A percentile compares a stretch with the other conserved stretches of the same genome.
These are phyloP conservation scores for Chloroclysta siterata DNA, from an alignment of 2,888 invertebrate species.

Conservation along the genomic window DNA sequence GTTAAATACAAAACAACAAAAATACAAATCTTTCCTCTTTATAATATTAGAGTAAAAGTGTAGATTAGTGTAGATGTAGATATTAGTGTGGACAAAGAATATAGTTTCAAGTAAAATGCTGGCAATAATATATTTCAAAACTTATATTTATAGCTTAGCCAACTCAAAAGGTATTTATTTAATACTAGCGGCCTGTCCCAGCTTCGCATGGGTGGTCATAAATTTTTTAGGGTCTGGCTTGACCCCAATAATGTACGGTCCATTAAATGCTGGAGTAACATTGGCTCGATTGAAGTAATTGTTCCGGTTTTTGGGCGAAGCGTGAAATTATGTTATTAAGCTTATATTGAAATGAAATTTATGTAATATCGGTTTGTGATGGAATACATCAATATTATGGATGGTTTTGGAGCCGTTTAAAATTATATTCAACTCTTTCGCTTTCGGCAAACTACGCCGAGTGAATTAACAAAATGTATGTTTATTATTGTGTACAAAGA, in stretches of 20 bases:
- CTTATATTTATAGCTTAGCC: constrained; percentile 47
- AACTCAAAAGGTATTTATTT: no score
- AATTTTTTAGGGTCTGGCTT: constrained; percentile 50
- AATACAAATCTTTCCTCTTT: no score
- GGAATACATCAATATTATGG: constrained; percentile 9
- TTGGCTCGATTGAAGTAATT: constrained; percentile 58
- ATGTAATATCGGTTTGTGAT: constrained; percentile 25
- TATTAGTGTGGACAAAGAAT: no score
- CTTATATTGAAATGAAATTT: constrained; percentile 30
- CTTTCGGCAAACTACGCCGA: not conserved
- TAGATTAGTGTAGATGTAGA: no score
- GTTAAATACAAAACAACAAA: no score
- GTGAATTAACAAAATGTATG: not conserved
- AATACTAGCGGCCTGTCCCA: no score
- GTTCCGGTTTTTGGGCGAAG: constrained; percentile 46
- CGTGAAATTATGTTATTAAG: constrained; percentile 40
- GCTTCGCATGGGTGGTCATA: no score
- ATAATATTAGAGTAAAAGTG: no score
- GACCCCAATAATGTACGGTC: constrained; percentile 56
- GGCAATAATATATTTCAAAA: constrained; percentile 37
- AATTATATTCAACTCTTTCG: not conserved
- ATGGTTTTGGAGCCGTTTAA: constrained; percentile 5
- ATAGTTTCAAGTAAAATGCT: constrained; percentile 36
- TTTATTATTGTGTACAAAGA: not conserved
- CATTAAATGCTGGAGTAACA: constrained; percentile 60